Evolutionary conservation across 2,797 vertebrate genomes (phyloP).

Genomic region (Trachurus trachurus): DNA sequence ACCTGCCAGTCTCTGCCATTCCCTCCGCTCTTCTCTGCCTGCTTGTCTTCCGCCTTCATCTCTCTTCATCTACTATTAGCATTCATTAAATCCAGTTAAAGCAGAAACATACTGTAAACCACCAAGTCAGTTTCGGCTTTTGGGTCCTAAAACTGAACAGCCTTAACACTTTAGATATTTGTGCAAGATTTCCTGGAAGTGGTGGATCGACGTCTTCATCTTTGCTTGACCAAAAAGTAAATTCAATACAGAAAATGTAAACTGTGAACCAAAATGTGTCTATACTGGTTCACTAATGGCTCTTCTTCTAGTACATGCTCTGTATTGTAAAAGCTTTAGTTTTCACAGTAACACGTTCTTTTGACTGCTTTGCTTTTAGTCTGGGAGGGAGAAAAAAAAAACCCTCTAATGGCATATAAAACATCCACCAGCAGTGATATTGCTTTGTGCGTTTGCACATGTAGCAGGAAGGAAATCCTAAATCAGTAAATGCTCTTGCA

Average conservation of each 20-base stretch:
- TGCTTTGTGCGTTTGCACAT: background rate
- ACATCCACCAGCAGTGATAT: background rate
- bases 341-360: background rate
- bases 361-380: background rate
- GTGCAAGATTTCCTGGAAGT: background rate
- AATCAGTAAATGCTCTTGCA: slow-evolving; percentile 30
- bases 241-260: background rate
- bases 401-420: background rate
- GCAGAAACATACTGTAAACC: too few species aligned
- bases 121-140: background rate
- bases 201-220: too few species aligned
- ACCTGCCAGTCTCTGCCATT: background rate
- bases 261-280: background rate
- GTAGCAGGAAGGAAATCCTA: slow-evolving; percentile 14
- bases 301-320: background rate
- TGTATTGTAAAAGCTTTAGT: background rate
- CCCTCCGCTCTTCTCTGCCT: background rate
- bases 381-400: too few species aligned
- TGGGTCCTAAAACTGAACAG: too few species aligned
- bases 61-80: background rate
- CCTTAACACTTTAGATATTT: too few species aligned
- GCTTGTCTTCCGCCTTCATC: too few species aligned
- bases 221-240: background rate
- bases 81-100: background rate
- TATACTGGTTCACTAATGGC: background rate